Evolutionary conservation across 2,797 vertebrate species (phyloP), one percentile per base, ranked within the genome.

Genomic region (Rhyacichthys aspro): DNA sequence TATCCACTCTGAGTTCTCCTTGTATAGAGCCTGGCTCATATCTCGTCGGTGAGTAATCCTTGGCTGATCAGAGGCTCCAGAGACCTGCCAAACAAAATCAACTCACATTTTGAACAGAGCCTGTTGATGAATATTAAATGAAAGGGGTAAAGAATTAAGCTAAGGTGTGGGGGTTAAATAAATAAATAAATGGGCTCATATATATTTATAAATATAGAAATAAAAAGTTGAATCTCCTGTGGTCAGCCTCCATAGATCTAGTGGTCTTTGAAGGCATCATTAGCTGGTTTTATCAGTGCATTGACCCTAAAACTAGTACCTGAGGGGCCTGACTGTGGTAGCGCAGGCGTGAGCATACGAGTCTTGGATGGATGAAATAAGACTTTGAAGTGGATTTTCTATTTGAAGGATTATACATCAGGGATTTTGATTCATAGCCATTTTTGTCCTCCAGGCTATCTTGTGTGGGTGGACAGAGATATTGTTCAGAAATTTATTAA

Each of bases 211-310:
- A 82, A 88, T 86, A 86, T 79, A 74, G 58, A 86, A 79, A 83
- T 79, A 85, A 78, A 84, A 86, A 79, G 67, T 78, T 55, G 50
- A 87, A 76, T 92, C 89, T 91, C 90, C 58, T 63, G 86, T 88
- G 90, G 89, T 93, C 91, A 91, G 83, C 82, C 89, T 92, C 83
- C 52, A 43, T 68, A 89, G 84, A 83, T 86, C 85, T 83, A 28
- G 57, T 70, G 78, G 88, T 92, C 90, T 93, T 93, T 94, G 90
- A 93, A 92, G 89, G 86, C 89, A 91, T 94, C 92, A 93, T 93
- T 92, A 93, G 89, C 85, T 74, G 79, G 75, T 82, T 90, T 87
- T 88, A 91, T 90, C 87, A 89, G 88, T 72, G 82, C 86, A 89
- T 90, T 92, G 89, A 92, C 90, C 86, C 88, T 90, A 89, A 90